Evolutionary conservation across 1,140 invertebrate genomes (phyloP), one percentile per base, ranked within the genome.

Genomic region (Drosophila dunni): DNA sequence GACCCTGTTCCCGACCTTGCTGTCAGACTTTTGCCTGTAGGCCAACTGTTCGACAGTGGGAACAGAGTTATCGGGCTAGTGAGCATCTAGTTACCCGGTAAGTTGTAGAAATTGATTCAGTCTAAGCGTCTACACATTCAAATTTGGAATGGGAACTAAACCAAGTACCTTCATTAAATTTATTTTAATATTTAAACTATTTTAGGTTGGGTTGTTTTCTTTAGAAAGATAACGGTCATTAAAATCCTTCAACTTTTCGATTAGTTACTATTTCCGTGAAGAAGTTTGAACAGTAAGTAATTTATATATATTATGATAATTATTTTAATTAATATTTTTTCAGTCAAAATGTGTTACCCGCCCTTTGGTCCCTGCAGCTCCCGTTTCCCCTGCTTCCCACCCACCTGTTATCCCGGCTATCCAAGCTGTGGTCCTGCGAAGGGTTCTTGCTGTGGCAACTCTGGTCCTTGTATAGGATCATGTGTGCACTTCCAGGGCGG

Each of bases 241-340:
- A 44, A 7, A 1, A 6, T 7, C 6, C 40, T 1, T 2, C 40
- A 58, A 6, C 11, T 44, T 58, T 17, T 29, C 51, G n/a, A 15
- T 13, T 46, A 3, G 40, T 65, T 5, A 51, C 63, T 56, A 65
- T 56, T 46, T 56, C 40, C 33, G 40, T 65, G 63, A 46, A 65
- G 63, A 24, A 65, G 51, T 29, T 24, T 10, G 0, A 20, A 36
- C 3, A 7, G 40, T 56, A 7, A n/a, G 40, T 65, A 33, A 20
- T 46, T 13, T 45, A 2, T 45, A n/a, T 10, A 29, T 20, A 4
- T 44, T 9, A 17, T 38, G 11, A 17, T 15, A 2, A 1, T n/a
- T n/a, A n/a, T n/a, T n/a, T n/a, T 54, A 34, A n/a, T 15, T n/a
- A 3, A 3, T 15, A 34, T 9, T 8, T 38, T 2, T 34, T 54